Evolutionary conservation across 2,113 vertebrate species (phyloP).

Genomic region (Crotalus horridus): DNA sequence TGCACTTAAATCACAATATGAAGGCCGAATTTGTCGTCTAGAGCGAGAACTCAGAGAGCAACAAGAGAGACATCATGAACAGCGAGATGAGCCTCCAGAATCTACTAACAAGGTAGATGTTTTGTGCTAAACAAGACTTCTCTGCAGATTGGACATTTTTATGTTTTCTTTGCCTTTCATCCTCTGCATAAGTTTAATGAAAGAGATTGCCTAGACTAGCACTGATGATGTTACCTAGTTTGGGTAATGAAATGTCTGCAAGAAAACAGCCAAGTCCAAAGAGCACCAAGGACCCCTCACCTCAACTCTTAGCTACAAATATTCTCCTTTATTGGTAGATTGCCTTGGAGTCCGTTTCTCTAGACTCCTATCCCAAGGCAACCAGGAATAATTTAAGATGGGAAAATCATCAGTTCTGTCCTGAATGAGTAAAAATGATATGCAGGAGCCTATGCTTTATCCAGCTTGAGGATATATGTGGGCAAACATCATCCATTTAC

Average conservation of each 20-base stretch:
- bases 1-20: conserved; percentile 92
- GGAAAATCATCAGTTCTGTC: not conserved
- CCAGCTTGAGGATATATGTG: not conserved
- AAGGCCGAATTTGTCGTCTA: conserved; percentile 88
- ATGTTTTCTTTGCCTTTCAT: not conserved
- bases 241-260: not conserved
- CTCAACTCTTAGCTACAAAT: not conserved
- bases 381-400: not conserved
- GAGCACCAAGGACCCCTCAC: not conserved
- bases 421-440: not conserved
- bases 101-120: conserved; percentile 83
- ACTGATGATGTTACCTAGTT: not conserved
- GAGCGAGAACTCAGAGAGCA: conserved; percentile 92
- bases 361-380: not conserved
- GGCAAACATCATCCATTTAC: not conserved
- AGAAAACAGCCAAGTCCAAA: not conserved
- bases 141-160: not conserved
- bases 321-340: not conserved
- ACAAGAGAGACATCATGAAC: conserved; percentile 90
- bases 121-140: not conserved
- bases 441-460: not conserved
- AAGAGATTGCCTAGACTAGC: not conserved
- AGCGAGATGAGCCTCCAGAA: conserved; percentile 88
- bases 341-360: not conserved
- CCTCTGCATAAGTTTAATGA: not conserved